Evolutionary conservation across 2,113 vertebrate genomes (phyloP).

Genomic region (Mustela lutreola): DNA sequence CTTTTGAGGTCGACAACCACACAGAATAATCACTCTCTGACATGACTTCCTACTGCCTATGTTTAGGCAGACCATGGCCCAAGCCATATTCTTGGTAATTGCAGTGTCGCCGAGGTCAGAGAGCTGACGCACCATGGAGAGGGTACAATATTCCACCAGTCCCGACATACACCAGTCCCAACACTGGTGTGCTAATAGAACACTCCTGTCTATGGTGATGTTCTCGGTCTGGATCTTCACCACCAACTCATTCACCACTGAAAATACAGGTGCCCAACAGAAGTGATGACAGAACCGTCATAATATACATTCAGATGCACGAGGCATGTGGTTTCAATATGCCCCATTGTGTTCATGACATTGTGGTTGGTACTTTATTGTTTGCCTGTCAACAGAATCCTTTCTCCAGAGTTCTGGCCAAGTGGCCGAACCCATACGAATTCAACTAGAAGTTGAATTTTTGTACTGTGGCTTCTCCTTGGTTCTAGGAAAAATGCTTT

Average conservation of each 20-base stretch:
- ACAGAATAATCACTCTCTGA: background rate
- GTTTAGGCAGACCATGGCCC: background rate
- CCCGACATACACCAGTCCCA: accelerated
- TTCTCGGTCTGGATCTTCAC: background rate
- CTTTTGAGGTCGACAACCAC: background rate
- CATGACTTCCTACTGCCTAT: background rate
- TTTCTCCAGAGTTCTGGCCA: constrained; percentile 51
- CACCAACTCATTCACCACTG: background rate
- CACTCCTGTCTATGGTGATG: accelerated
- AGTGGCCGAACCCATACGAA: constrained; percentile 57
- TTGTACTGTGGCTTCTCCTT: constrained; percentile 13
- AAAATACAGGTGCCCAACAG: constrained; percentile 34
- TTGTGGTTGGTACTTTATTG: constrained; percentile 51
- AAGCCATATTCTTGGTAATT: background rate
- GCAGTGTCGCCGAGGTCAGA: background rate
- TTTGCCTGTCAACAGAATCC: constrained; percentile 72
- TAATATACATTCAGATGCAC: background rate
- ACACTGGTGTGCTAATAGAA: accelerated
- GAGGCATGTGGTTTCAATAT: constrained; percentile 61
- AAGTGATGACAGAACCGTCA: constrained; percentile 46
- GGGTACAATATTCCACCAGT: accelerated
- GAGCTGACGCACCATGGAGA: accelerated
- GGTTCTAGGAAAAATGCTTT: background rate
- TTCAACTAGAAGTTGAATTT: constrained; percentile 22
- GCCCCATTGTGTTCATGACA: background rate